Conservation (phyloP, 2,888 invertebrate species). For the Caenorhabditis parvicauda region DNA sequence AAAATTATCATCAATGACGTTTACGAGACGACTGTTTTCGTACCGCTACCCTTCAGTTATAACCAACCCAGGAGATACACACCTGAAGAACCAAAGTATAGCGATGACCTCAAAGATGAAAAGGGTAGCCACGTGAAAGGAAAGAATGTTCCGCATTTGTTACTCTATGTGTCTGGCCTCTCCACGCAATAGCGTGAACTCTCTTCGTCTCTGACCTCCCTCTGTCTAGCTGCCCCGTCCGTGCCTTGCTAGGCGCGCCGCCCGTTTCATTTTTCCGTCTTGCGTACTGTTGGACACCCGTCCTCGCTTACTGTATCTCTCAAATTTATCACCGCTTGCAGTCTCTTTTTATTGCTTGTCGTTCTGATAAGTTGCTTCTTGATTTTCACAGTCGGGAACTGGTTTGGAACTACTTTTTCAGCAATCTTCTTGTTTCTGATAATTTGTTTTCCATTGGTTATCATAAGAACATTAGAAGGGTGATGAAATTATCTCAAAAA, state of each 20-base stretch:
- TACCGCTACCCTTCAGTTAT: too few species aligned
- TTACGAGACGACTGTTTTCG: too few species aligned
- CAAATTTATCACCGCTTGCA: not conserved
- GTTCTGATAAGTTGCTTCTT: conserved; percentile 3
- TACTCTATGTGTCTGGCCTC: not conserved
- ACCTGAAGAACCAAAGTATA: too few species aligned
- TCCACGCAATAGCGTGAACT: not conserved
- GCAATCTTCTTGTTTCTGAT: not conserved
- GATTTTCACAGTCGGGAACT: conserved; percentile 1
- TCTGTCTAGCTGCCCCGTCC: too few species aligned
- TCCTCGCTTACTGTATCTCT: conserved; percentile 15
- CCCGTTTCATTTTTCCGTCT: conserved; percentile 6
- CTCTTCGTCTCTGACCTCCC: conserved; percentile 9
- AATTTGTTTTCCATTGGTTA: not conserved
- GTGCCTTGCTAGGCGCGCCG: conserved; percentile 3
- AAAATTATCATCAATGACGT: too few species aligned
- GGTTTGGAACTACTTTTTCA: not conserved
- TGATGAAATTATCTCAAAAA: too few species aligned
- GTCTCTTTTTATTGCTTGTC: not conserved
- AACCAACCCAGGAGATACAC: too few species aligned
- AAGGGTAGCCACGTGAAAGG: too few species aligned
- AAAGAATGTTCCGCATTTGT: conserved; percentile 6
- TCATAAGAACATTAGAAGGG: too few species aligned
- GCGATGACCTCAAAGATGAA: too few species aligned
- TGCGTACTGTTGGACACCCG: conserved; percentile 26